A percentile compares a stretch with the other conserved stretches of the same genome.
Conservation (phyloP, 1,140 invertebrate species). For the Ooceraea biroi region DNA sequence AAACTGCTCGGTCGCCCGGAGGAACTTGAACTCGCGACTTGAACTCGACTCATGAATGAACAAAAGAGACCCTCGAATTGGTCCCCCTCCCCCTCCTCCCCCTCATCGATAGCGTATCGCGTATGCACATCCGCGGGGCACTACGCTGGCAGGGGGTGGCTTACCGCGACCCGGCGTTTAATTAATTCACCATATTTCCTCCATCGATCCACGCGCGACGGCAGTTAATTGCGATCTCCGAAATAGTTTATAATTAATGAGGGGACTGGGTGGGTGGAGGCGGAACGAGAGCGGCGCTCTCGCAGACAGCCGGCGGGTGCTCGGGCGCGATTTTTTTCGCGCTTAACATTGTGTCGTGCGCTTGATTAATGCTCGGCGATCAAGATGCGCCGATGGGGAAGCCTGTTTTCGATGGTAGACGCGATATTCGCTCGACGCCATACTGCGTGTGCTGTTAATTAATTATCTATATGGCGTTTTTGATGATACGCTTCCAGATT, state of each 20-base stretch:
- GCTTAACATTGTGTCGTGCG: conserved; percentile 42
- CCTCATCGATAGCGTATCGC: not conserved
- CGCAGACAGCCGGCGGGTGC: not conserved
- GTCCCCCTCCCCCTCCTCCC: not conserved
- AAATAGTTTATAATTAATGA: conserved; percentile 74
- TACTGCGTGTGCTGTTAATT: conserved; percentile 40
- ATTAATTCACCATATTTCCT: conserved; percentile 74
- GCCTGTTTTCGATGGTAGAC: conserved; percentile 42
- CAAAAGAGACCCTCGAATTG: conserved; percentile 57
- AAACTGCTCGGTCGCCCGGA: conserved; percentile 42
- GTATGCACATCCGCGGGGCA: conserved; percentile 2
- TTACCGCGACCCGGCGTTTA: conserved; percentile 51
- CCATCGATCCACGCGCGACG: conserved; percentile 61
- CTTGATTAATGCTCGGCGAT: conserved; percentile 54
- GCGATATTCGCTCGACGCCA: conserved; percentile 31
- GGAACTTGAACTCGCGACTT: conserved; percentile 43
- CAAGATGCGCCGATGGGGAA: conserved; percentile 31
- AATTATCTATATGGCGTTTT: conserved; percentile 24
- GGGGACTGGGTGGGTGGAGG: not conserved
- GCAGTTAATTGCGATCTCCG: conserved; percentile 67
- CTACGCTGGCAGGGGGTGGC: not conserved
- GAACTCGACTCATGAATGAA: conserved; percentile 60
- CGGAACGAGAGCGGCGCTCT: not conserved
- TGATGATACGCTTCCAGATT: not conserved
- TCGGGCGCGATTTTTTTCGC: conserved; percentile 34